Conservation (phyloP, 2,888 invertebrate genomes). For the Amiota mariae region DNA sequence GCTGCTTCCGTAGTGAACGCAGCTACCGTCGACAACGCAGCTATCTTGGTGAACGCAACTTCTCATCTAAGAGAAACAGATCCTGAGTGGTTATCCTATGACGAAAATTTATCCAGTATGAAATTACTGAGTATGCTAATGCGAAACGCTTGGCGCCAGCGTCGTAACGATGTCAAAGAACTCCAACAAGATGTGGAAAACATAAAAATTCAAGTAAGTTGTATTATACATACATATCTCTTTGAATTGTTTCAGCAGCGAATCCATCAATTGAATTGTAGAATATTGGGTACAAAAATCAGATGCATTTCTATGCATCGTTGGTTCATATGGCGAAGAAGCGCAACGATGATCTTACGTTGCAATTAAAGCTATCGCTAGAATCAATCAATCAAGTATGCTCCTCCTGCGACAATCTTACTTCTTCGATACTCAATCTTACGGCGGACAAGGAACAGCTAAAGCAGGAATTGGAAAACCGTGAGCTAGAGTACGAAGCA, state of each 20-base stretch:
- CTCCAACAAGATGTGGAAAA: conserved; percentile 52
- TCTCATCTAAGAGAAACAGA: too few relatives aligned
- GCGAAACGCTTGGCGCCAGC: conserved; percentile 67
- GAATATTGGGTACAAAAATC: conserved; percentile 59
- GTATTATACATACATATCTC: not conserved
- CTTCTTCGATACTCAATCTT: conserved; percentile 51
- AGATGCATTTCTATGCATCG: conserved; percentile 63
- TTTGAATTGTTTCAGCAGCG: too few relatives aligned
- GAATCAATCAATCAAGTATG: conserved; percentile 52
- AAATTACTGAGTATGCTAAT: conserved; percentile 63
- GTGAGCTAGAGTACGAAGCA: conserved; percentile 39
- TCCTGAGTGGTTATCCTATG: too few relatives aligned
- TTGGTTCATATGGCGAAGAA: conserved; percentile 66
- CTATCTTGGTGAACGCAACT: too few relatives aligned
- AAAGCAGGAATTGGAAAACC: conserved; percentile 49
- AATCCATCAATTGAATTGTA: conserved; percentile 31
- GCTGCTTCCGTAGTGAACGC: too few relatives aligned
- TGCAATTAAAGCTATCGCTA: conserved; percentile 53
- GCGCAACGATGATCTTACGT: conserved; percentile 62
- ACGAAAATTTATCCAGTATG: conserved; percentile 50
- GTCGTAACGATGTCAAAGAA: conserved; percentile 60
- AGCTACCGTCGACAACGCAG: too few relatives aligned
- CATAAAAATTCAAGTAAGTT: conserved; percentile 57
- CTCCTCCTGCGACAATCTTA: conserved; percentile 55
- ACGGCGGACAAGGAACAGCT: conserved; percentile 52